A percentile compares a stretch with the other conserved stretches of the same genome.
phyloP scores from a whole-genome alignment of 2,888 invertebrate genomes.

The Drosophila sordidula region DNA sequence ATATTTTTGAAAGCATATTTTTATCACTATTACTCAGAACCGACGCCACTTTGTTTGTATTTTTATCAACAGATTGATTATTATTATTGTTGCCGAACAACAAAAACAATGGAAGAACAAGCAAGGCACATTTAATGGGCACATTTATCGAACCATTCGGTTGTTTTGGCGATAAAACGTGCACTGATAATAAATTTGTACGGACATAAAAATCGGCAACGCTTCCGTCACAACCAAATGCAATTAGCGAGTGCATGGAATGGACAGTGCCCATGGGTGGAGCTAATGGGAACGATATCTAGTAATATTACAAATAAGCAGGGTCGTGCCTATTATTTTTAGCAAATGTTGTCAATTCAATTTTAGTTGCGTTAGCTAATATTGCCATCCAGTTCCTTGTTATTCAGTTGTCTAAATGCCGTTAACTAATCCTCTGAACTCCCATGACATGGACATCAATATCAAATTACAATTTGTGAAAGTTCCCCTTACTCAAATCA shows the following conservation, averaged over 20 bases:
- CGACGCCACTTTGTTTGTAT: slow-evolving; percentile 37
- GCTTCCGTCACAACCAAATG: slow-evolving; percentile 50
- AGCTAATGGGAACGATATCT: slow-evolving; percentile 9
- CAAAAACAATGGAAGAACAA: slow-evolving; percentile 22
- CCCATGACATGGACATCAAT: too few relatives aligned
- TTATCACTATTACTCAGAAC: slow-evolving; percentile 55
- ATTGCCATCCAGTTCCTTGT: too few relatives aligned
- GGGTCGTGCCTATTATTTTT: too few relatives aligned
- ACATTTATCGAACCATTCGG: slow-evolving; percentile 62
- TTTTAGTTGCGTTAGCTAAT: too few relatives aligned
- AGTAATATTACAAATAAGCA: not conserved
- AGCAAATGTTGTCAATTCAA: too few relatives aligned
- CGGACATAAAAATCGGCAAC: slow-evolving; percentile 49
- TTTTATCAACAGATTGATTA: slow-evolving; percentile 66
- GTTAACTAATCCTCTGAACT: too few relatives aligned
- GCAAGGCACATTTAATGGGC: slow-evolving; percentile 63
- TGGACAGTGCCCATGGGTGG: not conserved
- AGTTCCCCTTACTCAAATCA: not conserved
- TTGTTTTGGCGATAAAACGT: slow-evolving; percentile 54
- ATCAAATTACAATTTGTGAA: not conserved
- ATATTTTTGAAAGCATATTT: slow-evolving; percentile 20
- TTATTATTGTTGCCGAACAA: slow-evolving; percentile 12
- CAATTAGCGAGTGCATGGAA: slow-evolving; percentile 50
- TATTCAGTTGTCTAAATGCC: too few relatives aligned
- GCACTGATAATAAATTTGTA: slow-evolving; percentile 56